Conservation (phyloP, 2,888 invertebrate species). For the Dryobota labecula region DNA sequence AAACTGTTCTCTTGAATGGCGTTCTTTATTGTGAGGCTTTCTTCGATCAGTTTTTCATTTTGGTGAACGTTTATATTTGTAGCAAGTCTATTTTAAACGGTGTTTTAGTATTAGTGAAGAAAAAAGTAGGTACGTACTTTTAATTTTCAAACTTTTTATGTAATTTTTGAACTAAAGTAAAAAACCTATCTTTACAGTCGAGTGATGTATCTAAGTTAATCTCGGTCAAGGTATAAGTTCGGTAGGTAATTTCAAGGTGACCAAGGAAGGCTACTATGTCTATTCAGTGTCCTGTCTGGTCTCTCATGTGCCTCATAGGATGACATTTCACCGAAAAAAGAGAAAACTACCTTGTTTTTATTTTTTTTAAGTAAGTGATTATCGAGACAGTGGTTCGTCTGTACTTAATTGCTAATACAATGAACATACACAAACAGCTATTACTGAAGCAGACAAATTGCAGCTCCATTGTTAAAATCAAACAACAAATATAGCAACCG, state of each 20-base stretch:
- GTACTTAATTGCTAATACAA: background rate
- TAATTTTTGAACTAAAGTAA: background rate
- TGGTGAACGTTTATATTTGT: slow-evolving; percentile 32
- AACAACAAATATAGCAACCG: slow-evolving; percentile 8
- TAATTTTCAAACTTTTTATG: background rate
- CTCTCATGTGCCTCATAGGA: background rate
- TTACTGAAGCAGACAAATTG: background rate
- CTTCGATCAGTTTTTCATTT: slow-evolving; percentile 42
- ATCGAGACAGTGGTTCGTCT: too few relatives aligned
- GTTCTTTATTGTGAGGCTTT: slow-evolving; percentile 30
- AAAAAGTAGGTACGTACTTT: background rate
- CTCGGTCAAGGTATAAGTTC: background rate
- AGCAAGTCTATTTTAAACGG: slow-evolving; percentile 11
- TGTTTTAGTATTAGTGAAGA: background rate
- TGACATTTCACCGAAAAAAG: background rate
- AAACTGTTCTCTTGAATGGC: slow-evolving; percentile 42
- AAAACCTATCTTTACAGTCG: background rate
- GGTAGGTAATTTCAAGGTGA: too few relatives aligned
- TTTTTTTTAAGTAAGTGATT: too few relatives aligned
- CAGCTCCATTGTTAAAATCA: slow-evolving; percentile 1
- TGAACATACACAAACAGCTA: background rate
- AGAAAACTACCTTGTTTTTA: background rate
- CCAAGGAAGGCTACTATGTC: background rate
- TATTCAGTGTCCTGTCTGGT: background rate
- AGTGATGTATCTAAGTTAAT: background rate